A percentile compares a stretch with the other conserved stretches of the same genome.
Evolutionary conservation across 2,888 invertebrate species (phyloP).

Genomic region (Xestia rhomboidea): DNA sequence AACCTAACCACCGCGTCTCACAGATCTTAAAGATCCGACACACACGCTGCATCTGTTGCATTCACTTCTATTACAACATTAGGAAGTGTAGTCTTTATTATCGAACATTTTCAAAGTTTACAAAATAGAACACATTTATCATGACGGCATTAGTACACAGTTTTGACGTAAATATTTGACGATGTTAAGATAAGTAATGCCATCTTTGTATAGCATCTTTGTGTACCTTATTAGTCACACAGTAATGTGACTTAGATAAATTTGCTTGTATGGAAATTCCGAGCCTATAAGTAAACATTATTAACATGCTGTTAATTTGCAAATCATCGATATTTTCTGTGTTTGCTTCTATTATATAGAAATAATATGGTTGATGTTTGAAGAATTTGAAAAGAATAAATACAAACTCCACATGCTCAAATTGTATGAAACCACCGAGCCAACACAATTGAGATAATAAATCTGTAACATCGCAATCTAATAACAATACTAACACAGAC

Average conservation of each 20-base stretch:
- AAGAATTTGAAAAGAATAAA: slow-evolving; percentile 15
- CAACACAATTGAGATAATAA: slow-evolving; percentile 52
- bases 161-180: slow-evolving; percentile 52
- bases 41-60: slow-evolving; percentile 57
- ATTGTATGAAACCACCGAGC: slow-evolving; percentile 28
- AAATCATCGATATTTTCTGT: slow-evolving; percentile 41
- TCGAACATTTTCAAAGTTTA: slow-evolving; percentile 1
- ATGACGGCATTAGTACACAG: slow-evolving; percentile 19
- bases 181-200: slow-evolving; percentile 44
- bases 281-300: slow-evolving; percentile 56
- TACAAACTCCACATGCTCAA: slow-evolving; percentile 16
- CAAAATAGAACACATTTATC: slow-evolving; percentile 30
- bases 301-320: slow-evolving; percentile 38
- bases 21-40: slow-evolving; percentile 25
- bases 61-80: slow-evolving; percentile 45
- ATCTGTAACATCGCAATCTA: slow-evolving; percentile 54
- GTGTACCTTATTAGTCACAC: slow-evolving; percentile 57
- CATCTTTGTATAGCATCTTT: slow-evolving; percentile 47
- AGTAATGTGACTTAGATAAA: slow-evolving; percentile 55
- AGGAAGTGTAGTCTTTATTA: slow-evolving; percentile 34
- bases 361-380: slow-evolving; percentile 14
- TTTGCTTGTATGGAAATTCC: slow-evolving; percentile 55
- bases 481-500: slow-evolving; percentile 61
- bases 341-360: slow-evolving; percentile 7
- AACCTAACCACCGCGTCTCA: slow-evolving; percentile 50